Base-by-base conservation (phyloP, 1,140 invertebrate species). In the Cecropterus lyciades region DNA sequence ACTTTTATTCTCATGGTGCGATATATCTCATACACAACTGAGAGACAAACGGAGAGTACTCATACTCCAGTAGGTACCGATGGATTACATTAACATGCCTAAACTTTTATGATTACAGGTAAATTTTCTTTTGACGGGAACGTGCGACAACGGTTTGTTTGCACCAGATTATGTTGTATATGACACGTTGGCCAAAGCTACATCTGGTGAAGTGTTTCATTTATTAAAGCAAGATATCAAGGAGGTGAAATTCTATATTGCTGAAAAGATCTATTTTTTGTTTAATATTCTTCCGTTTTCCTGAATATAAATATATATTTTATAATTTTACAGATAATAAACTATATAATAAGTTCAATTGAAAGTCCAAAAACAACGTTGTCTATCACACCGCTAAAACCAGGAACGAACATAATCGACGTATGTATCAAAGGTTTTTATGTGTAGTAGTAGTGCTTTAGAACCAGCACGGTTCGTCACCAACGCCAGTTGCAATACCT, bases 191-290 rank as follows among this genome's bases (percentile, higher is more conserved):
- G 77, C 84, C 2, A 49, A 55, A 17, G 78, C 74, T 11, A 85
- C 84, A 0, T 67, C 65, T 8, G 84, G 84, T 14, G 72, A 84
- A 77, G 81, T 87, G 0, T 84, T 85, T 63, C 70, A 81, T 51
- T 65, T 87, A n/a, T 10, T 63, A 14, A 82, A 78, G 48, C 1
- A 42, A 0, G 72, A 85, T 15, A 56, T 85, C 8, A 20, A 48
- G 13, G 45, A 78, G 65, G 84, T 87, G 66, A 67, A 43, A 57
- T 43, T 64, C 16, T 24, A 10, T 11, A 0, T 30, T 30, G n/a
- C n/a, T n/a, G 5, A 24, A 24, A 3, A 24, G 20, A 24, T 3
- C 1, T 24, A 24, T 5, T 3, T 24, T 14, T 10, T 17, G 14
- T 52, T 24, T 10, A 15, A 33, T 11, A 59, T n/a, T 6, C 13